Conservation (phyloP, 2,888 invertebrate species). For the Nycteola revayana region DNA sequence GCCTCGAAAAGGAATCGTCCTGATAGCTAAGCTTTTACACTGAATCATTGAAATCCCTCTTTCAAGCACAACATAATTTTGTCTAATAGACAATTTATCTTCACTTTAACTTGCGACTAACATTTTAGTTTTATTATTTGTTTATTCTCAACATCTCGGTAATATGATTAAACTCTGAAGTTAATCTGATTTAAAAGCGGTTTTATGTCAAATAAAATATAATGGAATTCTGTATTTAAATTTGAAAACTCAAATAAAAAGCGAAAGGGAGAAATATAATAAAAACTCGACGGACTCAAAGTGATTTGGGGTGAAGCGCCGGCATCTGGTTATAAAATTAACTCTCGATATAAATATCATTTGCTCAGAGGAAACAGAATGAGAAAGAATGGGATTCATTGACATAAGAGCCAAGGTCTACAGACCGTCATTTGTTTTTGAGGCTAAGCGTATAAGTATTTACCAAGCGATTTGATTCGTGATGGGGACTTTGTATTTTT, state of each 20-base stretch:
- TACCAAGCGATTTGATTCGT: no score
- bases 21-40: conserved; percentile 22
- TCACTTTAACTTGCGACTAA: no score
- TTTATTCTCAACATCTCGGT: no score
- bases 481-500: no score
- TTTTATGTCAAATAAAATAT: conserved; percentile 1
- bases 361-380: conserved; percentile 52
- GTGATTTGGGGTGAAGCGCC: conserved; percentile 27
- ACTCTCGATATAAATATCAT: conserved; percentile 56
- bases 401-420: conserved; percentile 32
- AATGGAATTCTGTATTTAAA: conserved; percentile 9
- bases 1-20: conserved; percentile 21
- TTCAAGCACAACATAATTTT: background rate
- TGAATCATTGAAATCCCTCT: conserved; percentile 19
- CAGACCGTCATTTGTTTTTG: no score
- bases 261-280: conserved; percentile 18
- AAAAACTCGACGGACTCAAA: conserved; percentile 21
- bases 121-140: no score
- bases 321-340: conserved; percentile 51
- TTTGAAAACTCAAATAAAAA: conserved; percentile 15
- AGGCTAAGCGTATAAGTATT: no score
- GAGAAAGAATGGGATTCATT: conserved; percentile 43
- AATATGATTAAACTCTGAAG: background rate
- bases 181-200: background rate
- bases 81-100: no score